Base-by-base conservation (phyloP, 1,140 invertebrate species). In the Drosophila nigrodunni region DNA sequence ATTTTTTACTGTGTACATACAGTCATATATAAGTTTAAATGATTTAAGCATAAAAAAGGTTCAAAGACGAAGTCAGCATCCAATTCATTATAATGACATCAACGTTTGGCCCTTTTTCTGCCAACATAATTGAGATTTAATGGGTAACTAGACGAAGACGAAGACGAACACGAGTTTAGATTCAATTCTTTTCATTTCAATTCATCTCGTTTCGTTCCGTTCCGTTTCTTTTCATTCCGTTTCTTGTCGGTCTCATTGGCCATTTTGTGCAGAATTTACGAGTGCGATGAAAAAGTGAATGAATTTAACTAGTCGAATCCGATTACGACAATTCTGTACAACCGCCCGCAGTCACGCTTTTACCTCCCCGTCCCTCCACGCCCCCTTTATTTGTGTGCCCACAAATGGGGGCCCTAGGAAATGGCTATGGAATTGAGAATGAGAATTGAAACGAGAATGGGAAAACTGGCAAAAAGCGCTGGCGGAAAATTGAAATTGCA, bases 51-150 rank as follows among this genome's bases (percentile, higher is more conserved):
- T 43, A 67, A 71, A 88, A 30, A 87, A 87, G 82, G 82, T 87
- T 87, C 82, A 87, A 87, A 87, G 82, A 46, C 68, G 43, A 82
- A 71, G 70, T 78, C 71, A 59, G 76, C 72, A 15, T 76, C 46
- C 83, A 82, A 87, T 87, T 87, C 83, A 82, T 86, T 86, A 86
- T 79, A 86, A 79, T 86, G 82, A 87, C 83, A 86, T 86, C 83
- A 86, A 62, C 76, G 76, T 69, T 81, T 57, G 65, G 71, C 60
- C 65, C 69, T 70, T 68, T 65, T 61, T 61, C 35, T 67, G 67
- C 47, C 75, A 67, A 69, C 80, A 70, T 85, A 85, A 85, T 85
- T 85, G 82, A 75, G 82, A 85, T 85, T 85, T 85, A 86, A 85
- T 85, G 82, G 69, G 39, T 50, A 77, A 57, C 74, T 55, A 60